Base-by-base conservation (phyloP, 2,797 vertebrate species). In the Calcarius lapponicus region DNA sequence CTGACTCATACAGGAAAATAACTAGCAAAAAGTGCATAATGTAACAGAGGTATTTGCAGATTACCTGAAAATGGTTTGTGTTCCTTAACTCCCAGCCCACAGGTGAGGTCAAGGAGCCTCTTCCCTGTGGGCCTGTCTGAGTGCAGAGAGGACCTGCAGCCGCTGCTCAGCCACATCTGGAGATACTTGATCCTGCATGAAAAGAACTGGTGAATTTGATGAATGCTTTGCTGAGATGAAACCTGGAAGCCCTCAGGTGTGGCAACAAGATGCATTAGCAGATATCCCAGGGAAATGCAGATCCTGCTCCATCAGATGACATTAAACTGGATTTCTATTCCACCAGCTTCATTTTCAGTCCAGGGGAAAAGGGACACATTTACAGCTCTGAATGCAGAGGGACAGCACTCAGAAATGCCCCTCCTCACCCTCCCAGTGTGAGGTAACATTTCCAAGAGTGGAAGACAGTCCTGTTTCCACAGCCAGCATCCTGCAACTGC, bases 101-200 rank as follows among this genome's bases (percentile, higher is more conserved):
- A 88, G 67, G 58, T 83, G 89, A 96, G 94, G 97, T 98, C 96
- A 97, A 96, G 95, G 95, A 97, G 97, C 66, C 20, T 18, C 88
- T 80, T 95, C 86, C 94, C 88, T 81, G 75, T 88, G 82, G 86
- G 88, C 45, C 87, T 96, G 61, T 74, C 62, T 95, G 71, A 50
- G 76, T 93, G 93, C 64, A 81, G 81, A 79, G 83, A 92, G 92
- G 89, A 96, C 45, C 80, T 80, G 54, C 50, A 91, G 58, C n/a
- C 84, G 47, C 95, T 93, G 93, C 85, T 86, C 7, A 1, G 89
- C 71, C 92, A 73, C 70, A 74, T 83, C 73, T 81, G 85, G 90
- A 92, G 98, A 98, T 97, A 99, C 97, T 97, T 97, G 98, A 99
- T 98, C 98, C 97, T 95, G 95, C 97, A 97, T 98, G 97, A 98